Evolutionary conservation across 2,888 invertebrate species (phyloP).

Genomic region (Nephrotoma appendiculata): DNA sequence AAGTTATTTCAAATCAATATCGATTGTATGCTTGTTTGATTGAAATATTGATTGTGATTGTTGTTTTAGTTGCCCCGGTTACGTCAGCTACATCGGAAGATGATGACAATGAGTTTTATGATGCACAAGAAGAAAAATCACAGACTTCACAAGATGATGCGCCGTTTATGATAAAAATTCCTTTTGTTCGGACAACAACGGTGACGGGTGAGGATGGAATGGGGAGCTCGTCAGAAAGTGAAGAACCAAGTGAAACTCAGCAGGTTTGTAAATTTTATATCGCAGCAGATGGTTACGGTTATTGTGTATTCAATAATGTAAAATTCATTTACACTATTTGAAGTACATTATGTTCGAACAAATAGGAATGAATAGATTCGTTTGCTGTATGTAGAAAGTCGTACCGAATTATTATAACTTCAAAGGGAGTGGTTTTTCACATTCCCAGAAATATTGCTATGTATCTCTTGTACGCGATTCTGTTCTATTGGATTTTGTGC

Average conservation of each 20-base stretch:
- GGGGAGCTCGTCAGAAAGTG: constrained; percentile 36
- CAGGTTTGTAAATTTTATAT: constrained; percentile 21
- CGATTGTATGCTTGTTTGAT: neutral
- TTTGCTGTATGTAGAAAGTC: too few species aligned
- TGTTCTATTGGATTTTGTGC: too few species aligned
- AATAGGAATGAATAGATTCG: too few species aligned
- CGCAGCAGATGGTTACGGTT: neutral
- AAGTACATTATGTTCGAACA: too few species aligned
- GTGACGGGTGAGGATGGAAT: constrained; percentile 4
- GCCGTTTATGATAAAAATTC: constrained; percentile 54
- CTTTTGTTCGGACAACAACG: constrained; percentile 25
- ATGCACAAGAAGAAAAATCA: constrained; percentile 43
- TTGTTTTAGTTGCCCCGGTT: constrained; percentile 18
- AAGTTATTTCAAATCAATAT: neutral
- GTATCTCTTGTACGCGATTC: too few species aligned
- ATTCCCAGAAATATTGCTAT: too few species aligned
- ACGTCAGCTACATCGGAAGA: constrained; percentile 37
- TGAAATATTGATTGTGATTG: neutral
- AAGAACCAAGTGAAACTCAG: constrained; percentile 35
- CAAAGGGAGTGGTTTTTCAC: too few species aligned
- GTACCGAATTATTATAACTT: too few species aligned
- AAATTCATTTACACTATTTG: too few species aligned
- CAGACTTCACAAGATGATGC: constrained; percentile 25
- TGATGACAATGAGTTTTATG: constrained; percentile 64
- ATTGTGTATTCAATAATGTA: neutral